Base-by-base conservation (phyloP, 2,113 vertebrate species). In the Corythoichthys haematopterus region DNA sequence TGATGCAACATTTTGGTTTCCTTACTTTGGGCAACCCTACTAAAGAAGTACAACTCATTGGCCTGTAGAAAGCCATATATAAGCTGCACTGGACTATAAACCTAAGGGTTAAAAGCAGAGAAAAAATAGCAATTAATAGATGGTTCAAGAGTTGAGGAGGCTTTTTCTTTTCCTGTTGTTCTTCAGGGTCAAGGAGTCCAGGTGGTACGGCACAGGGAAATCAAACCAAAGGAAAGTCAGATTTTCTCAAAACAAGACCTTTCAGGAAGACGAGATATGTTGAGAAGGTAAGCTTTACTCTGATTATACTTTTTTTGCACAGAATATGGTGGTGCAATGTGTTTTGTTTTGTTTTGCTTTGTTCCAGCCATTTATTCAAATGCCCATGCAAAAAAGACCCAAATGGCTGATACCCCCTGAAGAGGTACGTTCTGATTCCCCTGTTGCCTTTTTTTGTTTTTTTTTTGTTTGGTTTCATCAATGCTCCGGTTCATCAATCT, bases 261-360 rank as follows among this genome's bases (percentile, higher is more conserved):
- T 92, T 96, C 79, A 93, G 94, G 89, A 93, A 93, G 76, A 93
- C 93, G 69, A 87, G 94, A 75, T 90, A 92, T 78, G 94, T 95
- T 85, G 94, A 98, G 16, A 98, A 94, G 89, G 97, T 98, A 93
- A 81, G 70, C 58, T 1, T 1, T 61, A 12, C 2, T 58, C 60
- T 20, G 1, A 3, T 33, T 20, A 10, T 8, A 43, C 13, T 20
- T 57, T 51, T 50, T 3, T 63, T 16, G 6, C 1, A 20, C 50
- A 10, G 33, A 3, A 64, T 43, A 8, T 13, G 0, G 6, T 46
- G 4, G 38, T 62, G 48, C 38, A 67, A 65, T 53, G 0, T 35
- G 0, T 33, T n/a, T 74, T 1, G 0, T 33, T n/a, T 74, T 1
- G 46, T 2, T 58, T 68, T 74, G 6, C 15, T 64, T 57, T 59